Percentiles rank a stretch among this genome's conserved stretches.
Evolutionary conservation across 2,888 invertebrate species (phyloP).

Genomic region (Emesis furor): DNA sequence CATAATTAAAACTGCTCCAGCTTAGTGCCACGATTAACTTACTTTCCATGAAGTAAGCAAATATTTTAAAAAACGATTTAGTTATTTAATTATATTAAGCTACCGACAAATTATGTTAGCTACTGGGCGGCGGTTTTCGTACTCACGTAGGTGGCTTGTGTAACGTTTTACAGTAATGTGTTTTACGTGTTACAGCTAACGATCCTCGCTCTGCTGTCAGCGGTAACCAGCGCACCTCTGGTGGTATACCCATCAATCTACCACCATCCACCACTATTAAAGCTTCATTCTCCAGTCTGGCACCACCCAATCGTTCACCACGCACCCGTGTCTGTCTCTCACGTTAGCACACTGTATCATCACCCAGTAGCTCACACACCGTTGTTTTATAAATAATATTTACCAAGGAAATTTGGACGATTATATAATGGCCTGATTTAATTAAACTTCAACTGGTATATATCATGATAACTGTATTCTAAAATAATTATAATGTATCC

Average conservation of each 20-base stretch:
- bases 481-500: not conserved
- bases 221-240: conserved; percentile 78
- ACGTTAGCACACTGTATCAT: conserved; percentile 75
- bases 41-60: too few relatives aligned
- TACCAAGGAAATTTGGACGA: too few relatives aligned
- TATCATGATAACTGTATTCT: not conserved
- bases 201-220: conserved; percentile 78
- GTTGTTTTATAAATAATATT: conserved; percentile 52
- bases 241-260: conserved; percentile 79
- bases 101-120: too few relatives aligned
- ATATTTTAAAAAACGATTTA: too few relatives aligned
- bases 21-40: too few relatives aligned
- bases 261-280: conserved; percentile 77
- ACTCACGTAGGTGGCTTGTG: too few relatives aligned
- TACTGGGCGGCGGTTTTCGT: too few relatives aligned
- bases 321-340: conserved; percentile 77
- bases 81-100: too few relatives aligned
- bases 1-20: too few relatives aligned
- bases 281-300: conserved; percentile 59
- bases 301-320: conserved; percentile 82
- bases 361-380: conserved; percentile 75
- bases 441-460: conserved; percentile 4
- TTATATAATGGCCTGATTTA: not conserved
- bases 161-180: not conserved
- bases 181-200: conserved; percentile 5